These are phyloP conservation scores for Micromussa lordhowensis DNA, from an alignment of 92 coral and sea anemone genomes.

Conservation along the genomic window DNA sequence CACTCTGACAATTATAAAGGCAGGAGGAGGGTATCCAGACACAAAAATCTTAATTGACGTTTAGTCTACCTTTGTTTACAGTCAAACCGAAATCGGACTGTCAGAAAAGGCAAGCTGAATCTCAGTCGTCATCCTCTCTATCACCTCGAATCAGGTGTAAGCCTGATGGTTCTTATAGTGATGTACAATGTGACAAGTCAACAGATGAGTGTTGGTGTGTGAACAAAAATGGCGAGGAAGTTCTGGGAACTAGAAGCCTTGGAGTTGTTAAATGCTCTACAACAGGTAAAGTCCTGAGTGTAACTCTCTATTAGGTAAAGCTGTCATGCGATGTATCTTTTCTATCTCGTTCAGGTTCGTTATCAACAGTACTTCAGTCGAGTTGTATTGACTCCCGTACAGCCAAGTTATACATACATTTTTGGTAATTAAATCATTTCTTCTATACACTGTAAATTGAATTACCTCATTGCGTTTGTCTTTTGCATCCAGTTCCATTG, in stretches of 20 bases:
- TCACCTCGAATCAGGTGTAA: conserved; percentile 52
- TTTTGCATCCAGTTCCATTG: conserved; percentile 22
- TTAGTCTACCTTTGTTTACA: conserved; percentile 6
- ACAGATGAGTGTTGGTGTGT: conserved; percentile 84
- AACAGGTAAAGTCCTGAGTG: neutral
- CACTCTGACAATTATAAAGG: too few species aligned
- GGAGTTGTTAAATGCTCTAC: conserved; percentile 72
- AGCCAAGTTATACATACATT: too few species aligned
- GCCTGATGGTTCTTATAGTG: conserved; percentile 77
- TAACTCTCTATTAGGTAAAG: too few species aligned
- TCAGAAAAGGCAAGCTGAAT: conserved; percentile 59
- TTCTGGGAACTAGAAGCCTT: conserved; percentile 70
- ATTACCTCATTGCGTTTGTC: neutral
- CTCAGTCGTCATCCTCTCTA: conserved; percentile 44
- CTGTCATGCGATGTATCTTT: too few species aligned
- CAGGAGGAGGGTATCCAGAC: too few species aligned
- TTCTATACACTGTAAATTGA: too few species aligned
- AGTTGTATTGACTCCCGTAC: too few species aligned
- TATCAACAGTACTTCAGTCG: too few species aligned
- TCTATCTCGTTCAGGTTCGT: too few species aligned
- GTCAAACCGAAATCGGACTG: conserved; percentile 56
- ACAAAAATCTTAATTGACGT: neutral
- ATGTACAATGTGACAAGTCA: conserved; percentile 74
- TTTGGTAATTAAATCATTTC: too few species aligned
- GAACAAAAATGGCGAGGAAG: conserved; percentile 67